Evolutionary conservation across 1,140 invertebrate species (phyloP).

Genomic region (Heliconius congener): DNA sequence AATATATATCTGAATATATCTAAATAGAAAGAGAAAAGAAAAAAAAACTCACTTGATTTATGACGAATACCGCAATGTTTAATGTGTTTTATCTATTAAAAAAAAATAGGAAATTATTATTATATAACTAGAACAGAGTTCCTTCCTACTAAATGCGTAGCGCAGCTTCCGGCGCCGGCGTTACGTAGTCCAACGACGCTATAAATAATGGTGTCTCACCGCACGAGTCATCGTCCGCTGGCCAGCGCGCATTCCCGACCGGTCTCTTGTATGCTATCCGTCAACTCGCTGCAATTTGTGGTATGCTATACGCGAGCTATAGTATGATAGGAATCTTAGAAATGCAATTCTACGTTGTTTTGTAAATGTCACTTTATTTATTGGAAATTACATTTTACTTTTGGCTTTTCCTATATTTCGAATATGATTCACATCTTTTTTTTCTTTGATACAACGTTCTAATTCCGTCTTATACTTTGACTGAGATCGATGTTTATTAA

Average conservation of each 20-base stretch:
- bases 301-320: slow-evolving; percentile 28
- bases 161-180: slow-evolving; percentile 74
- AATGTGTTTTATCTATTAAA: neutral
- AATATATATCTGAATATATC: too few relatives aligned
- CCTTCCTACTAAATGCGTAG: slow-evolving; percentile 48
- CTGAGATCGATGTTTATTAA: too few relatives aligned
- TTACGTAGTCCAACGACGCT: slow-evolving; percentile 64
- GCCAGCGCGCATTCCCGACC: slow-evolving; percentile 59
- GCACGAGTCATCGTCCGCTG: slow-evolving; percentile 71
- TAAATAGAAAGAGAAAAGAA: too few relatives aligned
- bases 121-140: neutral
- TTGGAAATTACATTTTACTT: neutral
- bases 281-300: slow-evolving; percentile 42
- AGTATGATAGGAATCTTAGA: slow-evolving; percentile 27
- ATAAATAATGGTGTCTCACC: slow-evolving; percentile 80
- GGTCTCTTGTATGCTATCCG: slow-evolving; percentile 56
- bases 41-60: too few relatives aligned
- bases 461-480: too few relatives aligned
- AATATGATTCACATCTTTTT: too few relatives aligned
- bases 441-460: too few relatives aligned
- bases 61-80: neutral
- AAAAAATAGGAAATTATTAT: neutral
- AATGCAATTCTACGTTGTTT: neutral
- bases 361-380: neutral
- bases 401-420: too few relatives aligned